Conservation (phyloP, 2,888 invertebrate genomes). For the Adelognathus sp. region DNA sequence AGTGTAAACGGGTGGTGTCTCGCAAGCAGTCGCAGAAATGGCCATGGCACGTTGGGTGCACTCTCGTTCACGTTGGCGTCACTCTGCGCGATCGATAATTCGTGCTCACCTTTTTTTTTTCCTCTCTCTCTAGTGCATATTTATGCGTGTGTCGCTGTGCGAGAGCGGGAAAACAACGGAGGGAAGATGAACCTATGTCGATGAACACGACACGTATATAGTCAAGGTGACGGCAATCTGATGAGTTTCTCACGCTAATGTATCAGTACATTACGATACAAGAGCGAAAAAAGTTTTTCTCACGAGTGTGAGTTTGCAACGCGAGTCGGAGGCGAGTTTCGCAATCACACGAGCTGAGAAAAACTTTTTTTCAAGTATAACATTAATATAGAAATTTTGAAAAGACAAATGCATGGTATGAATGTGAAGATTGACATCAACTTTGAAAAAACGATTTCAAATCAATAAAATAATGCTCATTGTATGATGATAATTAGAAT, state of each 20-base stretch:
- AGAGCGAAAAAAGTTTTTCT: too few relatives aligned
- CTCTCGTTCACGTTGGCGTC: neutral
- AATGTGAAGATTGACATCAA: too few relatives aligned
- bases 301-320: too few relatives aligned
- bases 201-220: neutral
- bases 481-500: too few relatives aligned
- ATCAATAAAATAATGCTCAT: too few relatives aligned
- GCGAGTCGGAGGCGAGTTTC: too few relatives aligned
- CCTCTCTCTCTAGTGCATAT: neutral
- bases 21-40: neutral
- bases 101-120: neutral
- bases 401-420: too few relatives aligned
- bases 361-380: too few relatives aligned
- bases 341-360: too few relatives aligned
- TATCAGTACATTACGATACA: neutral
- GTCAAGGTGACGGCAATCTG: neutral
- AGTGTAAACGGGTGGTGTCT: neutral
- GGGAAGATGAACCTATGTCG: neutral
- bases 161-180: neutral
- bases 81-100: conserved; percentile 25
- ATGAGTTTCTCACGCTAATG: neutral
- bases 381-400: too few relatives aligned
- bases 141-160: neutral
- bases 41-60: neutral
- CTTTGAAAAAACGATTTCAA: too few relatives aligned